Base-by-base conservation (phyloP, 2,888 invertebrate species). In the Pheosia gnoma region DNA sequence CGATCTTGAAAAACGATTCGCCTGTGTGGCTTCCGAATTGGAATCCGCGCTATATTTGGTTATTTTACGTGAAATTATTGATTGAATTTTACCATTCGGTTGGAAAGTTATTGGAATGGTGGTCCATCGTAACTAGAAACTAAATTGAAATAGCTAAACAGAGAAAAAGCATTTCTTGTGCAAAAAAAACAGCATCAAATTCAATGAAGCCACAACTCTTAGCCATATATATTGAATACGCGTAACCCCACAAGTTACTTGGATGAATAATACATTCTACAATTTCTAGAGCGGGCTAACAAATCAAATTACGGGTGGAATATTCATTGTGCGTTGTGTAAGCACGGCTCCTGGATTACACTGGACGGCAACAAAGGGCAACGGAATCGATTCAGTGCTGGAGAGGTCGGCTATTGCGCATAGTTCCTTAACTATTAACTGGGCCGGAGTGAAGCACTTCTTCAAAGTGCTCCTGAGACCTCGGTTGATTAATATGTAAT, bases 1-100 rank as follows among this genome's bases (percentile, higher is more conserved):
- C 79, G 82, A 81, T 85, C 86, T 86, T 85, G 82, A 85, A 87
- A 86, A 88, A 85, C 86, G 84, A 86, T 86, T 87, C 77, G 80
- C 67, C 66, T 60, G 64, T 76, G 75, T 71, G 75, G 76, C 72
- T 64, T 57, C 71, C 66, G 56, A 80, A 77, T 80, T 75, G 77
- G 78, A 82, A 78, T 75, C 73, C 63, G 61, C 63, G 61, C 54
- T 68, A 70, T 72, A 66, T 70, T 74, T 67, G 74, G 74, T 75
- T 74, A 75, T 68, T 78, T 70, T 65, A 57, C 63, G 62, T 71
- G 52, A 64, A 70, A 78, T 75, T 77, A 1, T 79, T 75, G 72
- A 80, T 81, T 80, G 77, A 73, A 79, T 79, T 77, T 72, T 63
- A 69, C 69, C 62, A 62, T 59, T 65, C 61, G 59, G 70, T 72